These are phyloP conservation scores for Pachycephala philippinensis DNA, from an alignment of 2,113 vertebrate genomes.

Conservation along the genomic window DNA sequence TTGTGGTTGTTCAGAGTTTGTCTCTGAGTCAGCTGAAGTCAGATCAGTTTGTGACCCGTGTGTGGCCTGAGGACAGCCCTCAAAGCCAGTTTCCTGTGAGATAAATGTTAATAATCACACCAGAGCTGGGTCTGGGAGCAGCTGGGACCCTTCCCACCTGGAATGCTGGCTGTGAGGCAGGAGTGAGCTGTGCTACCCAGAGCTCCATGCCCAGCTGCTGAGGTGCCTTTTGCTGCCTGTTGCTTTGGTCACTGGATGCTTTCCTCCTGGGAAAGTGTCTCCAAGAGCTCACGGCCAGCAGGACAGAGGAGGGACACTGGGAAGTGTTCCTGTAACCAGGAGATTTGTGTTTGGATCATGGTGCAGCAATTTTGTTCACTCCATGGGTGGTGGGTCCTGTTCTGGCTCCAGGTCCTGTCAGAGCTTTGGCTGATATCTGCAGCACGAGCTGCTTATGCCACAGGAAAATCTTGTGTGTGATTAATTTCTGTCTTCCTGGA, in stretches of 20 bases:
- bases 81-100: neutral
- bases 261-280: neutral
- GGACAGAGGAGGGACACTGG: neutral
- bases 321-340: neutral
- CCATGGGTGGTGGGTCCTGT: neutral
- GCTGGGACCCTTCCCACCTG: neutral
- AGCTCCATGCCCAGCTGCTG: neutral
- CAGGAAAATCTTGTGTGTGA: neutral
- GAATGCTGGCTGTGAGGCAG: neutral
- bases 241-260: neutral
- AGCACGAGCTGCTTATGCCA: neutral
- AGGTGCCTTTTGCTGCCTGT: neutral
- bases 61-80: neutral
- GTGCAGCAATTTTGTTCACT: neutral
- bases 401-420: neutral
- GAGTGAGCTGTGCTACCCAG: accelerated
- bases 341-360: accelerated
- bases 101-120: neutral
- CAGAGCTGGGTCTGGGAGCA: neutral
- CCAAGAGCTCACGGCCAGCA: neutral
- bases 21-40: neutral
- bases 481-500: neutral
- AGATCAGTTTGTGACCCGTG: neutral
- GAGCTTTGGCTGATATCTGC: neutral
- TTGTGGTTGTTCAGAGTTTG: neutral